Conservation (phyloP, 2,797 vertebrate genomes). For the Pipistrellus pipistrellus region DNA sequence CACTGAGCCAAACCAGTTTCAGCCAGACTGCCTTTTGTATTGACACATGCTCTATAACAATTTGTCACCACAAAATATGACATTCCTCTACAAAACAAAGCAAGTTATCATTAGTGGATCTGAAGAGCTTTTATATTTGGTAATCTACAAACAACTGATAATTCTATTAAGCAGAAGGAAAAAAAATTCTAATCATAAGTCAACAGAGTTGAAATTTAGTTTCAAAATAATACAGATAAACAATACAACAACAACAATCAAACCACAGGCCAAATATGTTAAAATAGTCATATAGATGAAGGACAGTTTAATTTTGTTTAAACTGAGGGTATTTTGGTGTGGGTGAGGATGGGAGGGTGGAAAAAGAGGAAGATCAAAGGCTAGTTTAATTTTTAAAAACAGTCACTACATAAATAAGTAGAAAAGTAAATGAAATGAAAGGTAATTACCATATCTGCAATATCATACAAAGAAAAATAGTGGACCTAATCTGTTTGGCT, state of each 20-base stretch:
- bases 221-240: constrained; percentile 80
- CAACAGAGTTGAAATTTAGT: constrained; percentile 80
- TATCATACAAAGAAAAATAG: background rate
- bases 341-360: no score
- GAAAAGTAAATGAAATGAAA: constrained; percentile 26
- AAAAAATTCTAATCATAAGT: constrained; percentile 81
- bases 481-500: background rate
- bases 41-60: constrained; percentile 77
- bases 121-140: constrained; percentile 78
- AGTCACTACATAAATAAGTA: background rate
- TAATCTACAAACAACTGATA: constrained; percentile 81
- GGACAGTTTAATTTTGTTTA: constrained; percentile 46
- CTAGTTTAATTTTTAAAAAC: constrained; percentile 32
- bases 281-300: background rate
- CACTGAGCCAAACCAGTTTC: no score
- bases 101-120: constrained; percentile 84
- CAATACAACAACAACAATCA: background rate
- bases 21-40: constrained; percentile 57
- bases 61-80: constrained; percentile 84
- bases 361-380: background rate
- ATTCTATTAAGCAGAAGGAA: constrained; percentile 80
- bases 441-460: constrained; percentile 34
- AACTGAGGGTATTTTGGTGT: background rate
- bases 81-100: constrained; percentile 83
- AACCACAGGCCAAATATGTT: background rate